phyloP scores from a whole-genome alignment of 2,113 vertebrate genomes.

The Hemiscyllium ocellatum region DNA sequence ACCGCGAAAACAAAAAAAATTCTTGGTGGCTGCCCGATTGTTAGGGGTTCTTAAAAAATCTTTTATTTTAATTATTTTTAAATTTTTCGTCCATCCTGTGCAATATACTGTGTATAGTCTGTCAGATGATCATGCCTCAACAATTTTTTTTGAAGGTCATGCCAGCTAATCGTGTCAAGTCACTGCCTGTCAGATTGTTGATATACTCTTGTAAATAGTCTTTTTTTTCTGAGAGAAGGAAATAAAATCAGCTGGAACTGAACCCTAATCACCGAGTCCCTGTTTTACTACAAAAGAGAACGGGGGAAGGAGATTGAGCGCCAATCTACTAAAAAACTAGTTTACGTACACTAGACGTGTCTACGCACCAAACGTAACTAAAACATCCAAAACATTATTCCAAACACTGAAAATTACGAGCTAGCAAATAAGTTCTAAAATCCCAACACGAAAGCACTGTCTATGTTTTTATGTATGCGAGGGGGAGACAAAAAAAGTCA shows the following conservation, averaged over 20 bases:
- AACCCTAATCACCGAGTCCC: constrained; percentile 65
- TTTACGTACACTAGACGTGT: constrained; percentile 29
- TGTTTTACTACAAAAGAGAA: constrained; percentile 42
- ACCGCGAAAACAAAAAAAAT: constrained; percentile 49
- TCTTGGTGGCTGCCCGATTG: constrained; percentile 18
- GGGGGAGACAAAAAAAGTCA: neutral
- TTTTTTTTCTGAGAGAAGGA: constrained; percentile 73
- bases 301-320: constrained; percentile 3
- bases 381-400: neutral
- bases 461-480: constrained; percentile 12
- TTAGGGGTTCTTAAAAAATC: constrained; percentile 87
- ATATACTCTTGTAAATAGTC: constrained; percentile 99
- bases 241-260: constrained; percentile 99
- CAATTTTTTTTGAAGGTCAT: constrained; percentile 67
- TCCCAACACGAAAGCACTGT: constrained; percentile 27
- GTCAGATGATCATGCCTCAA: constrained; percentile 81
- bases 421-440: constrained; percentile 27
- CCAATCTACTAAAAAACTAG: neutral
- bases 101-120: constrained; percentile 98
- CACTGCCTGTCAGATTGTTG: constrained; percentile 99
- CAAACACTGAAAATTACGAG: constrained; percentile 22
- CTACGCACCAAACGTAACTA: constrained; percentile 14
- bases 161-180: constrained; percentile 96
- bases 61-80: constrained; percentile 70
- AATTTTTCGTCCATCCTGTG: constrained; percentile 93